Evolutionary conservation across 2,888 invertebrate species (phyloP).

Genomic region (Taphrorychus bicolor): DNA sequence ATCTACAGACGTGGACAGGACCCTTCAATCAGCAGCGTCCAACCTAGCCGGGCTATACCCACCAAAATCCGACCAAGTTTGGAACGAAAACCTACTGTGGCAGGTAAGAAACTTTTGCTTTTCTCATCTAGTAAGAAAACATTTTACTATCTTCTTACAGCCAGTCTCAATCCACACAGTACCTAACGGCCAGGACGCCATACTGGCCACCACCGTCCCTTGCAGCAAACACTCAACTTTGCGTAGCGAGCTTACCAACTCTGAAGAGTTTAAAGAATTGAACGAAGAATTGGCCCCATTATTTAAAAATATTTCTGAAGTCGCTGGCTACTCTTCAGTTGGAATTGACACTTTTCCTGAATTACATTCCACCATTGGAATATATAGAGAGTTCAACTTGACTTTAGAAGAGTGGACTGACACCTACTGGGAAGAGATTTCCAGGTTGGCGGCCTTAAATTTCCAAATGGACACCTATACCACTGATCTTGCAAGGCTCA

Average conservation of each 20-base stretch:
- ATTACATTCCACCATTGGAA: conserved; percentile 71
- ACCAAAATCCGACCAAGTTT: conserved; percentile 64
- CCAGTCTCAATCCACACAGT: conserved; percentile 76
- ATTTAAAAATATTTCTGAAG: conserved; percentile 67
- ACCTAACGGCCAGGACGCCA: conserved; percentile 66
- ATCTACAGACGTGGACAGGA: conserved; percentile 85
- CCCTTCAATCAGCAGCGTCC: conserved; percentile 82
- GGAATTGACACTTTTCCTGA: conserved; percentile 53
- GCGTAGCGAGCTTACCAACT: conserved; percentile 13
- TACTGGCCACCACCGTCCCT: conserved; percentile 31
- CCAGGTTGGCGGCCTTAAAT: conserved; percentile 67
- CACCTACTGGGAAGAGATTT: conserved; percentile 67
- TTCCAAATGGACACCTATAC: conserved; percentile 65
- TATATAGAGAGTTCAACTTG: conserved; percentile 71
- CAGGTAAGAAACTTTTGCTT: conserved; percentile 54
- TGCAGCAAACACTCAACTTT: conserved; percentile 41
- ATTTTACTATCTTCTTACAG: conserved; percentile 27
- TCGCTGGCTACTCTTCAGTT: conserved; percentile 53
- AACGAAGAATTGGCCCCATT: conserved; percentile 65
- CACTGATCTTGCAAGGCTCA: conserved; percentile 65
- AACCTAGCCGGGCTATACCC: conserved; percentile 79
- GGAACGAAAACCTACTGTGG: conserved; percentile 69
- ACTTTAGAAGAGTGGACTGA: conserved; percentile 53
- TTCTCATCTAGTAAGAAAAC: background rate
- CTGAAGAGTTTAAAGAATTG: conserved; percentile 12